phyloP scores from a whole-genome alignment of 2,797 vertebrate species.

The Muscicapa comitata region DNA sequence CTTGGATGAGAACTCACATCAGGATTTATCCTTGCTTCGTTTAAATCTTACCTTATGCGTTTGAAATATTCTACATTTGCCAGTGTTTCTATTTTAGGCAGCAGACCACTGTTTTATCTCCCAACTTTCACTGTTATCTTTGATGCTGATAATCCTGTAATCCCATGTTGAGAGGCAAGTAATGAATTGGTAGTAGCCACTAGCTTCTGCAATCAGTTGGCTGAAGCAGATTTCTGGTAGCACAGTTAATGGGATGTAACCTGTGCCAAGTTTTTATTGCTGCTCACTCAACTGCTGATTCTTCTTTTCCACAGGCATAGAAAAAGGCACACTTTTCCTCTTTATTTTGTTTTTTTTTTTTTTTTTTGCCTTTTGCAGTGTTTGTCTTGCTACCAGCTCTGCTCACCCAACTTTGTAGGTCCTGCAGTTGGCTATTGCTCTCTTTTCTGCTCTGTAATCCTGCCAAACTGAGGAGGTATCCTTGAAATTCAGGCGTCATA shows the following conservation, averaged over 20 bases:
- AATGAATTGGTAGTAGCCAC: conserved; percentile 41
- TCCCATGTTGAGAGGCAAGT: conserved; percentile 39
- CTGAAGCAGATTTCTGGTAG: conserved; percentile 39
- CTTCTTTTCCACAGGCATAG: background rate
- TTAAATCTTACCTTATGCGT: background rate
- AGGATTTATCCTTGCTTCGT: background rate
- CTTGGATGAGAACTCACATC: rapidly evolving
- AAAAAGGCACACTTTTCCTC: background rate
- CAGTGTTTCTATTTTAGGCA: background rate
- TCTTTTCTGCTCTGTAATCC: background rate
- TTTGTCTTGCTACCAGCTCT: background rate
- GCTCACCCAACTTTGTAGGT: background rate
- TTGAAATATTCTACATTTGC: background rate
- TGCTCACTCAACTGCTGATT: conserved; percentile 45
- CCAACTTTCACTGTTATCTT: conserved; percentile 4
- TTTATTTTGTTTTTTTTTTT: background rate
- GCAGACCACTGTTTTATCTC: conserved; percentile 1
- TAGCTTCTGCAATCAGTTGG: conserved; percentile 32
- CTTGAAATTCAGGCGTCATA: background rate
- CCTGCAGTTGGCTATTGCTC: background rate
- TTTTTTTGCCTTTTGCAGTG: background rate
- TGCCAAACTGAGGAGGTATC: background rate
- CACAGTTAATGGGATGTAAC: conserved; percentile 24
- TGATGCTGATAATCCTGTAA: conserved; percentile 50
- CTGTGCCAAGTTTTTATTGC: conserved; percentile 55